These are phyloP conservation scores for Agelastica alni DNA, from an alignment of 2,888 invertebrate species.

Conservation along the genomic window DNA sequence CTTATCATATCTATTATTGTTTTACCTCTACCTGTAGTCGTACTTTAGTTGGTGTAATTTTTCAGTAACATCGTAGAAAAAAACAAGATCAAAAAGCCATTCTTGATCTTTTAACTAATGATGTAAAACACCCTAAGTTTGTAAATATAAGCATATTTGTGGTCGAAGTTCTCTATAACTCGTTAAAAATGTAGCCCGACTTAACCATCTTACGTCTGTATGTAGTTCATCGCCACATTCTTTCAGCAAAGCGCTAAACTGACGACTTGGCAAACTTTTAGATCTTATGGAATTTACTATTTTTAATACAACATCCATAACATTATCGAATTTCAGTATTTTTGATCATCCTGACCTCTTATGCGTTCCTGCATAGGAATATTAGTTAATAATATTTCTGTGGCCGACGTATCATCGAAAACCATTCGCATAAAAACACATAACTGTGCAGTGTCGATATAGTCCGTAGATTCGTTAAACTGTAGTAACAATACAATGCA, in stretches of 20 bases:
- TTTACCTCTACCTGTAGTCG: too few species aligned
- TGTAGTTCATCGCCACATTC: too few species aligned
- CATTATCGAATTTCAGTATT: not conserved
- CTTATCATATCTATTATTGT: too few species aligned
- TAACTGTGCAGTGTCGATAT: not conserved
- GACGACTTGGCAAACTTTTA: not conserved
- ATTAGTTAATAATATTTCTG: not conserved
- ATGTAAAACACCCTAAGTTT: too few species aligned
- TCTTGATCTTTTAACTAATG: too few species aligned
- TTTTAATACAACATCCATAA: not conserved
- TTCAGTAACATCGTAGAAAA: too few species aligned
- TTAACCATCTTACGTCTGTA: too few species aligned
- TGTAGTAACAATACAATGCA: not conserved
- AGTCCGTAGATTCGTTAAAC: not conserved
- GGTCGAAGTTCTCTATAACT: slow-evolving; percentile 1
- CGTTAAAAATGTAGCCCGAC: not conserved
- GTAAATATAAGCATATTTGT: too few species aligned
- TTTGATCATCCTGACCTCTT: not conserved
- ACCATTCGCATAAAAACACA: not conserved
- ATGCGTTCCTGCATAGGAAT: not conserved
- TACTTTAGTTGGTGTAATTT: too few species aligned
- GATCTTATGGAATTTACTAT: not conserved
- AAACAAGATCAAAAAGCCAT: too few species aligned
- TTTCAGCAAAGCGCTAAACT: too few species aligned
- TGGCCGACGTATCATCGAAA: not conserved